Base-by-base conservation (phyloP, 2,888 invertebrate species). In the Linhomoeus sp. region DNA sequence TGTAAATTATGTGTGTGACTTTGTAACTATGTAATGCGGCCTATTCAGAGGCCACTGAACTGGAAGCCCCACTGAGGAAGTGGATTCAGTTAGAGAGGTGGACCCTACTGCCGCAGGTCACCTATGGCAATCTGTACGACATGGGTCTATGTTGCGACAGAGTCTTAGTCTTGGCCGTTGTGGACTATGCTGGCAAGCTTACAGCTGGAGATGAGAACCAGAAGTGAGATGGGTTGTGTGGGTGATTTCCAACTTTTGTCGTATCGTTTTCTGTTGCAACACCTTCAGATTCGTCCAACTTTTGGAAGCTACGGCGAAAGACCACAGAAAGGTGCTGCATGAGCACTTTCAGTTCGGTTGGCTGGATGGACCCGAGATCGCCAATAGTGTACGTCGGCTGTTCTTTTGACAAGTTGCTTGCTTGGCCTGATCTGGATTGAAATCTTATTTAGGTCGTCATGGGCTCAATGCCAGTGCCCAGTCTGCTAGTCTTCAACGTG, bases 321-420 rank as follows among this genome's bases (percentile, higher is more conserved):
- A 9, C 37, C 12, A 24, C 22, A 15, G 29, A 15, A 12, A 29
- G 7, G 5, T 22, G 35, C 45, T 45, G 45, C 23, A 20, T 17
- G 74, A 73, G 47, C 68, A 74, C 55, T 85, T 83, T 64, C 90
- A 92, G 68, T 94, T 94, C 71, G 87, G 88, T 37, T 94, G 90
- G 90, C 77, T 86, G 66, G 85, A 82, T 1, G 80, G 77, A 53
- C 79, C 82, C 2, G 84, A 86, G 46, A 72, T 92, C 52, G 86
- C 85, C 15, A 90, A 88, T 70, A 84, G 81, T n/a, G n/a, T n/a
- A n/a, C n/a, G n/a, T n/a, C n/a, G n/a, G n/a, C n/a, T n/a, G n/a
- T n/a, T n/a, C n/a, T n/a, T n/a, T n/a, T n/a, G n/a, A n/a, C n/a
- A n/a, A n/a, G n/a, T n/a, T n/a, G n/a, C n/a, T n/a, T n/a, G n/a